phyloP scores from a whole-genome alignment of 2,797 vertebrate genomes.

The Carcharodon carcharias region DNA sequence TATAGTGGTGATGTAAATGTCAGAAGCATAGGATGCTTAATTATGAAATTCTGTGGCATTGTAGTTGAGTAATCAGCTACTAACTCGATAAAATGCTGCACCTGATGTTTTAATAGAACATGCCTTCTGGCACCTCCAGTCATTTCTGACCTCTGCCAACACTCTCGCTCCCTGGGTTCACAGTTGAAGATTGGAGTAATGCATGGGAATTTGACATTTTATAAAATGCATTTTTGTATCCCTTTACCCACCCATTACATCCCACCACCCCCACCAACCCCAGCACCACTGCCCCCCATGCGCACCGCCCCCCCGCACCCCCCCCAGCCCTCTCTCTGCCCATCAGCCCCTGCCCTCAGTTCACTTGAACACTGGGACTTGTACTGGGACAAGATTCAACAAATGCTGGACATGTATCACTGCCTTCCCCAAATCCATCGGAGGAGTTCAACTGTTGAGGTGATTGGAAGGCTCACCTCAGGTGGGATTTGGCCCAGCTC shows the following conservation, averaged over 20 bases:
- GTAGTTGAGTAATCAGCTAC: neutral
- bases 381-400: neutral
- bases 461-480: no score
- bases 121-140: neutral
- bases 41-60: neutral
- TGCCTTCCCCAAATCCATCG: neutral
- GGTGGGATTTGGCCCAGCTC: no score
- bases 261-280: neutral
- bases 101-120: neutral
- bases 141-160: neutral
- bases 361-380: neutral
- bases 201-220: neutral
- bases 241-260: no score
- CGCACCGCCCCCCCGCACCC: no score
- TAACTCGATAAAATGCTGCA: neutral
- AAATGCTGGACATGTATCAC: neutral
- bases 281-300: no score
- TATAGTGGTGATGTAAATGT: neutral
- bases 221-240: neutral
- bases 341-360: neutral
- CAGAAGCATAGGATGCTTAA: neutral
- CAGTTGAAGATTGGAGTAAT: neutral
- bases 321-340: neutral
- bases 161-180: neutral
- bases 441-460: no score